phyloP scores from a whole-genome alignment of 2,888 invertebrate genomes.

The Candidula unifasciata region DNA sequence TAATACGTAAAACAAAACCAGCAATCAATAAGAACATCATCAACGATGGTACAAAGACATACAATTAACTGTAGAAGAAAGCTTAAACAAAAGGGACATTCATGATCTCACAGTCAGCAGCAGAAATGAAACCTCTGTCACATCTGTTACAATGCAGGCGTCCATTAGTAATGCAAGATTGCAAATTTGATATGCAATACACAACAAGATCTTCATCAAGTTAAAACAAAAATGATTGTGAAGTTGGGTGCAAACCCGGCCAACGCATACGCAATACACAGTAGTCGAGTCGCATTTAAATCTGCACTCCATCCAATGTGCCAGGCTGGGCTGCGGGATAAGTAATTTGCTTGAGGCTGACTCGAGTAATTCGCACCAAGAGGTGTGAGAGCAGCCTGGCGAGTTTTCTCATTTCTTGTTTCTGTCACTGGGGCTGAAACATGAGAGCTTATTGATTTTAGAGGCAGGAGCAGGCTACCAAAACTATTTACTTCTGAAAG shows the following conservation, averaged over 20 bases:
- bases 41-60: slow-evolving; percentile 5
- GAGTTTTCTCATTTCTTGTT: neutral
- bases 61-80: neutral
- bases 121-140: too few relatives aligned
- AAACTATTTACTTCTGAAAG: too few relatives aligned
- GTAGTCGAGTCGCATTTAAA: neutral
- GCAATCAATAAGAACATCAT: too few relatives aligned
- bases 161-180: slow-evolving; percentile 29
- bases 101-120: too few relatives aligned
- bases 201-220: neutral
- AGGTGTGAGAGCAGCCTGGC: neutral
- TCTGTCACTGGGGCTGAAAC: too few relatives aligned
- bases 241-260: slow-evolving; percentile 4
- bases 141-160: slow-evolving; percentile 15
- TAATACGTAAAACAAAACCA: neutral
- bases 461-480: too few relatives aligned
- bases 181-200: slow-evolving; percentile 4
- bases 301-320: neutral
- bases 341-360: neutral
- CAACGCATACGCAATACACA: neutral
- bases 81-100: neutral
- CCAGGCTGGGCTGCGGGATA: neutral
- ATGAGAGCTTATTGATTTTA: too few relatives aligned
- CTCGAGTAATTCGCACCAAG: slow-evolving; percentile 17
- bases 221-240: neutral